These are phyloP conservation scores for Gallinago paraguaiae DNA, from an alignment of 2,113 vertebrate genomes.

Conservation along the genomic window DNA sequence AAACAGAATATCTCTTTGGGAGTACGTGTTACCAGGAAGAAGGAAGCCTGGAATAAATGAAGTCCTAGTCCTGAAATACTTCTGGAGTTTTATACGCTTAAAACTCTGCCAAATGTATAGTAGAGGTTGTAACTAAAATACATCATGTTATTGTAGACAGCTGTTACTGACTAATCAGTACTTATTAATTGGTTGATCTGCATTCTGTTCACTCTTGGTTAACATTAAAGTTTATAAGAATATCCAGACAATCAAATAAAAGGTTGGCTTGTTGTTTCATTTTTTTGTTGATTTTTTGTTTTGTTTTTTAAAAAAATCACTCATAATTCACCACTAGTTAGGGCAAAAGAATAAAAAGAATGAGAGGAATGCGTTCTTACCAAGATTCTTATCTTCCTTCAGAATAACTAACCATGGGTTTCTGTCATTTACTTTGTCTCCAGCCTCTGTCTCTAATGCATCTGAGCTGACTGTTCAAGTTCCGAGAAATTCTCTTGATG, in stretches of 20 bases:
- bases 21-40: background rate
- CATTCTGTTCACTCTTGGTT: background rate
- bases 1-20: background rate
- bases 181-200: background rate
- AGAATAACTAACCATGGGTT: background rate
- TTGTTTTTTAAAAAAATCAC: fast-evolving
- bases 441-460: background rate
- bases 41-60: background rate
- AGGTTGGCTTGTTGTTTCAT: background rate
- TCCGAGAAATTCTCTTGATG: background rate
- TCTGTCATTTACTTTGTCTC: background rate
- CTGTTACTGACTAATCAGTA: background rate
- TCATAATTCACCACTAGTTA: background rate
- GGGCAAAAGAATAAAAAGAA: background rate
- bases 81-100: background rate
- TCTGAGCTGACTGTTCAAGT: background rate
- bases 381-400: background rate
- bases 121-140: background rate
- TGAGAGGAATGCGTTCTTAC: background rate
- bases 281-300: background rate
- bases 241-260: background rate
- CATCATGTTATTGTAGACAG: background rate
- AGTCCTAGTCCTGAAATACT: background rate
- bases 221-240: background rate
- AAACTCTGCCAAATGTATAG: background rate